Evolutionary conservation across 2,888 invertebrate species (phyloP), one percentile per base, ranked within the genome.

Genomic region (Coelinius sp.): DNA sequence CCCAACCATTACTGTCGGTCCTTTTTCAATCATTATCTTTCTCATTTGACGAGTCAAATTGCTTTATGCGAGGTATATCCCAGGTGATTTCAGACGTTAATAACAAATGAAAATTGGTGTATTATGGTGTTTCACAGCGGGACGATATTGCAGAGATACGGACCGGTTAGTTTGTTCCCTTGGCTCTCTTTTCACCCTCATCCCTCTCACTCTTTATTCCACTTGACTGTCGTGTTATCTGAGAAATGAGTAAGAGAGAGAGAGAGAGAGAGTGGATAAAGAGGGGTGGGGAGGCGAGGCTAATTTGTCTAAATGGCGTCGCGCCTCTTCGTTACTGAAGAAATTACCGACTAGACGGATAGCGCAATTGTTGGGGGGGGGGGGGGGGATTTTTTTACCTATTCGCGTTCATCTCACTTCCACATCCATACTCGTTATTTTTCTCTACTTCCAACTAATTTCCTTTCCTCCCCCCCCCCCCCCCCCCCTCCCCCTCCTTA

Each of bases 251-350:
- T 24, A 22, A 31, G 46, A 64, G 25, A 25, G 31, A 41, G 46
- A 64, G 59, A 71, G 73, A 73, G 70, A 70, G 44, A 56, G 38
- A 52, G 31, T 35, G 56, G 70, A 70, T 53, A 56, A 49, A 52
- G 31, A 44, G 56, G 25, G 41, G 68, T 10, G 63, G 63, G 69
- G 68, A 70, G 64, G 71, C 59, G 67, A 72, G 73, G 71, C 76
- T 76, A 75, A 78, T 81, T 78, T 75, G 70, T 79, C 79, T 76
- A 74, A 79, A 77, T 71, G 75, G 67, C 69, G 76, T 71, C 62
- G 75, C 67, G 71, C 38, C 68, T 64, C 71, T 73, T 73, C 70
- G 69, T 49, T 77, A 75, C 74, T 68, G 76, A 71, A 75, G 75
- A 73, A 75, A 77, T 78, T 76, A 76, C 68, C 73, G 65, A 62